Evolutionary conservation across 2,113 vertebrate species (phyloP), one percentile per base, ranked within the genome.

Genomic region (Plecturocebus donacophilus): DNA sequence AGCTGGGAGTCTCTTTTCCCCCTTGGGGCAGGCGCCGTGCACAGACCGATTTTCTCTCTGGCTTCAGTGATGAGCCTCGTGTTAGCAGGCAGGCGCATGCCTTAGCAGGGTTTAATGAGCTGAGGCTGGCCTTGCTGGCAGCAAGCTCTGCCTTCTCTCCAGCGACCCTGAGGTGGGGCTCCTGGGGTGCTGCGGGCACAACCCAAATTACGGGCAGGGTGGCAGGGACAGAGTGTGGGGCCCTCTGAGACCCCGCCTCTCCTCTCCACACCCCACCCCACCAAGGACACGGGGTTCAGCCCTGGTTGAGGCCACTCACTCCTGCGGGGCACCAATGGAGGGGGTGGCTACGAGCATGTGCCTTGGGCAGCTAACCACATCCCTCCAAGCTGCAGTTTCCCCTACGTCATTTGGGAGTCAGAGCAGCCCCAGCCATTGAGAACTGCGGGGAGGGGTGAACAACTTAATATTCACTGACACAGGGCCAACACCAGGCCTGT

Each of bases 1-100:
- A 96, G 56, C 38, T 71, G 20, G 97, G 96, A 88, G 93, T 79
- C 71, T 96, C 79, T 96, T 96, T 96, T 96, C 90, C 45, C 96
- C 83, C 40, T 96, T 77, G 54, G 76, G 97, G 95, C 58, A 25
- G 84, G 86, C 4, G 0, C 52, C 93, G 42, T 14, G 42, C 13
- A 5, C 21, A 5, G 3, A 6, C 14, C 20, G 82, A 95, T 98
- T 97, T 97, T 80, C 92, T 95, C 96, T 93, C 45, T 11, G 13
- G 61, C 0, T 5, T 27, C 12, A 14, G 4, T 0, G 2, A 8
- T 0, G 7, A 49, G 25, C 14, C 25, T 13, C 0, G 1, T 0
- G 70, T 5, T 38, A 16, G 38, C 0, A 0, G 7, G 58, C 23
- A 8, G 21, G 0, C 4, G 25, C 2, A 0, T 17, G 6, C 25